These are phyloP conservation scores for Cydia amplana DNA, from an alignment of 1,140 invertebrate genomes.

Conservation along the genomic window DNA sequence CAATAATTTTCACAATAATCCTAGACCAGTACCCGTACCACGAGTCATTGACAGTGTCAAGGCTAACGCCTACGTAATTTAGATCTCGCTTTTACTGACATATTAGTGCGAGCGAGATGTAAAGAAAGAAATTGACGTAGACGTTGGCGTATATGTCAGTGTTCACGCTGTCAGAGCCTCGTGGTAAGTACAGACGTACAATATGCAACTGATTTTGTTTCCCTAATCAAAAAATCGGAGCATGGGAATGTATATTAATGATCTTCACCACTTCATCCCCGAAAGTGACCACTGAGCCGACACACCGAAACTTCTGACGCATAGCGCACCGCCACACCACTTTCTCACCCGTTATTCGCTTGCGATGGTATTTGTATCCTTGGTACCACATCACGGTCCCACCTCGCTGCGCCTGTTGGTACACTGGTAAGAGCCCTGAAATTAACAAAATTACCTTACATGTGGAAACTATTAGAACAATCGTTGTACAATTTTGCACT, in stretches of 20 bases:
- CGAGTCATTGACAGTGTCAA: too few relatives aligned
- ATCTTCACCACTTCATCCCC: neutral
- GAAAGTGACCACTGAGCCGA: neutral
- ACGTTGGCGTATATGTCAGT: too few relatives aligned
- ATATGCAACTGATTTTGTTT: too few relatives aligned
- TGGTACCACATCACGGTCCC: constrained; percentile 11
- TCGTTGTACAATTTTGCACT: neutral
- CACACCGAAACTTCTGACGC: neutral
- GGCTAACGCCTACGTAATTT: too few relatives aligned
- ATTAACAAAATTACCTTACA: neutral
- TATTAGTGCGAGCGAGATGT: too few relatives aligned
- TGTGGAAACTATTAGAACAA: neutral
- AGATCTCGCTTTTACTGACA: too few relatives aligned
- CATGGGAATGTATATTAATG: neutral
- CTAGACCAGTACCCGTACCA: too few relatives aligned
- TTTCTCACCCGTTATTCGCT: neutral
- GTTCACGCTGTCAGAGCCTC: too few relatives aligned
- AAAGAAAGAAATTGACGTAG: too few relatives aligned
- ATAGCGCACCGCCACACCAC: neutral
- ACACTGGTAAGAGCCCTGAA: neutral
- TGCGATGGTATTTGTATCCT: constrained; percentile 18
- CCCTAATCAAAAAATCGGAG: neutral
- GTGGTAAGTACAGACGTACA: too few relatives aligned
- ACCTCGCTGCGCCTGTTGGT: neutral
- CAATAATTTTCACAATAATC: too few relatives aligned